A percentile compares a stretch with the other conserved stretches of the same genome.
phyloP scores from a whole-genome alignment of 1,140 invertebrate genomes.

The Saccostrea glomerata region DNA sequence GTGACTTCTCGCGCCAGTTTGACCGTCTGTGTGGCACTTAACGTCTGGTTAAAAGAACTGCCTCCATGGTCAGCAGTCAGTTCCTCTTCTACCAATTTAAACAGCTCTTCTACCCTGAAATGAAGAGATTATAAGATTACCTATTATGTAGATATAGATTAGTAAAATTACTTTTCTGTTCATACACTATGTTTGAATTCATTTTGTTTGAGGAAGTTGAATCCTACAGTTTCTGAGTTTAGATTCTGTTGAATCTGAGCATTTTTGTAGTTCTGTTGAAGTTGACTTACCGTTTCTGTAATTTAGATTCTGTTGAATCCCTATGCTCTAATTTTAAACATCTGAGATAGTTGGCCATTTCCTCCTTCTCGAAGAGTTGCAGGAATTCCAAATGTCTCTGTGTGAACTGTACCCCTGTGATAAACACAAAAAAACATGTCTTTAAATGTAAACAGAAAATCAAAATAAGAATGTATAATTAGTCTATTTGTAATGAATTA shows the following conservation, averaged over 20 bases:
- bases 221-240: neutral
- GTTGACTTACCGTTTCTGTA: neutral
- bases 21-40: neutral
- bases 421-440: neutral
- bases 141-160: no score
- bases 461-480: no score
- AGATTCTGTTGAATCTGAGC: neutral
- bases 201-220: neutral
- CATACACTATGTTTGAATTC: neutral
- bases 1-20: neutral
- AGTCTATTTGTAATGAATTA: no score
- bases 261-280: neutral
- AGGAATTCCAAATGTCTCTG: constrained; percentile 67
- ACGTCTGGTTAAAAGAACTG: neutral
- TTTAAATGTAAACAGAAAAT: neutral
- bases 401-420: constrained; percentile 61
- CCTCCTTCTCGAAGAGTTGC: constrained; percentile 74
- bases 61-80: constrained; percentile 1
- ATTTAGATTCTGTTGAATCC: constrained; percentile 19
- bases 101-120: constrained; percentile 40
- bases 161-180: no score
- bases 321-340: constrained; percentile 63
- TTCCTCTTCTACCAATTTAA: constrained; percentile 41
- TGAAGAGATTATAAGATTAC: no score
- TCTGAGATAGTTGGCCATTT: constrained; percentile 71